Base-by-base conservation (phyloP, 2,888 invertebrate genomes). In the Stenoptilia bipunctidactyla region DNA sequence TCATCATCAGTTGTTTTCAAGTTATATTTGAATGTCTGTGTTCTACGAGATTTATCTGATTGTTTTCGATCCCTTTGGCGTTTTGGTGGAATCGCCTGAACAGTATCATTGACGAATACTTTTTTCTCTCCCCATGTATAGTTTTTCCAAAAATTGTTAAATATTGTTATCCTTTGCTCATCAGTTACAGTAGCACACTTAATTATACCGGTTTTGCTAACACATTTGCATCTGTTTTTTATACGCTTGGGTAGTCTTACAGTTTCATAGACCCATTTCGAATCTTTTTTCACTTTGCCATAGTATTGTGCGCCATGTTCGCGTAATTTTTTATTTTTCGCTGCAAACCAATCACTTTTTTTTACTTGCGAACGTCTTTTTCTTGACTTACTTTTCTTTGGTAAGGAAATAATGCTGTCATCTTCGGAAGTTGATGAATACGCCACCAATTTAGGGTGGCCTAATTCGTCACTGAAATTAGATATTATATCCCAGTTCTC, bases 161-260 rank as follows among this genome's bases (percentile, higher is more conserved):
- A 43, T 15, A 43, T 43, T 15, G 27, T 34, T 12, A 6, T 10
- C 33, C 38, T 40, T 10, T 10, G 4, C 10, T 30, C 10, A 2
- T 38, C 25, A 13, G 20, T 34, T 15, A 40, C 13, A 13, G 15
- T 36, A 13, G 37, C 38, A 40, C 15, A 40, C 40, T 34, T 36
- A 25, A 30, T 33, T 27, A 25, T n/a, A n/a, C n/a, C 36, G 13
- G n/a, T 43, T 41, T 34, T 37, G 8, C 12, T 35, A 10, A 27
- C 27, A 38, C 43, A 41, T 40, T 43, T 38, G 38, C 43, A 45
- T 40, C 36, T 37, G 10, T 40, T 36, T 39, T 45, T 42, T 13
- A 42, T 12, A 30, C 1, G 3, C 15, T 34, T 43, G 34, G 45
- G 39, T 40, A 43, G 37, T 15, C 15, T 45, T 27, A 25, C 37